A percentile compares a stretch with the other conserved stretches of the same genome.
Conservation (phyloP, 2,888 invertebrate genomes). For the Andrena bucephala region DNA sequence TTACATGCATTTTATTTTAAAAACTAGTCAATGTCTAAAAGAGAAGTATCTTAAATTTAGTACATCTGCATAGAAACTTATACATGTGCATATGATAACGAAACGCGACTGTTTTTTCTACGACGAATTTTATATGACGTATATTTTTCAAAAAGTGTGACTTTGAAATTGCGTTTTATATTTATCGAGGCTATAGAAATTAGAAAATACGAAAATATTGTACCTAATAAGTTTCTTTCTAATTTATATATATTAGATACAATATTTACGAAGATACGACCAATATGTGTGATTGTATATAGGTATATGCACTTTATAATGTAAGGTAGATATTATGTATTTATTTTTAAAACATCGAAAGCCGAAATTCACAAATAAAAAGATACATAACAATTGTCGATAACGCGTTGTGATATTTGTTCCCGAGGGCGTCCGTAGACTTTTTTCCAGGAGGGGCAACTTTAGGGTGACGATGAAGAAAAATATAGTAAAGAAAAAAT, state of each 20-base stretch:
- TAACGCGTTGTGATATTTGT: neutral
- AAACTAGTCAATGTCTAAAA: conserved; percentile 27
- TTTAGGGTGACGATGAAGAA: too few species aligned
- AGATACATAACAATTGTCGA: neutral
- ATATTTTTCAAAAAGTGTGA: conserved; percentile 48
- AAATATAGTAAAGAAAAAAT: too few species aligned
- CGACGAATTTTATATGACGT: conserved; percentile 52
- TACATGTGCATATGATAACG: neutral
- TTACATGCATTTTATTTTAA: conserved; percentile 4
- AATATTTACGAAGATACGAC: conserved; percentile 10
- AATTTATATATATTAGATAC: conserved; percentile 5
- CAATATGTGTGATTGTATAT: conserved; percentile 29
- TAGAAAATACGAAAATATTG: conserved; percentile 21
- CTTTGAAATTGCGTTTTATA: conserved; percentile 49
- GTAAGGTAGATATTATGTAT: conserved; percentile 32
- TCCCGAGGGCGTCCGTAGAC: neutral
- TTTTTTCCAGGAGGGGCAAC: too few species aligned
- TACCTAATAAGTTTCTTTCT: conserved; percentile 29
- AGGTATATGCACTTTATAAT: conserved; percentile 14
- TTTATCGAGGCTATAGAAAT: conserved; percentile 34
- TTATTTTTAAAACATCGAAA: conserved; percentile 42
- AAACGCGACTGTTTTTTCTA: conserved; percentile 38
- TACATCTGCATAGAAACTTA: neutral
- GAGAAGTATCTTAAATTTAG: conserved; percentile 6
- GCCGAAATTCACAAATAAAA: conserved; percentile 33